These are phyloP conservation scores for Eumacrocentrus americanus DNA, from an alignment of 2,888 invertebrate species.

Conservation along the genomic window DNA sequence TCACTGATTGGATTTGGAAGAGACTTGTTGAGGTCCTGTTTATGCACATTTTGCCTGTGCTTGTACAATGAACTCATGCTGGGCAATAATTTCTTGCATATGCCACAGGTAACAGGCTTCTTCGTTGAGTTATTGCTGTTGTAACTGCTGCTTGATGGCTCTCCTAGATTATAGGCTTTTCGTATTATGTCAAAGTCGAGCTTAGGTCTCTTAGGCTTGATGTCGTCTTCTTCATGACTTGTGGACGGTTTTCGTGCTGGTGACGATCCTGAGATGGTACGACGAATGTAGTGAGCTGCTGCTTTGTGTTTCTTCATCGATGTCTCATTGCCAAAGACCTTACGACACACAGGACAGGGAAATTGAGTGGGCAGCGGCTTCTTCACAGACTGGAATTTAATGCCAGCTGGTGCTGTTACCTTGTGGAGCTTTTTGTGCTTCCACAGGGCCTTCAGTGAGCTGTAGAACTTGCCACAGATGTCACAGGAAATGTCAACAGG, in stretches of 20 bases:
- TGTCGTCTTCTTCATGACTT: slow-evolving; percentile 9
- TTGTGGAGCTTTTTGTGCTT: slow-evolving; percentile 66
- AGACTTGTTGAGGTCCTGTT: slow-evolving; percentile 53
- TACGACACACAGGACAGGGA: slow-evolving; percentile 61
- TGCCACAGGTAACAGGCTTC: slow-evolving; percentile 65
- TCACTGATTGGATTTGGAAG: neutral
- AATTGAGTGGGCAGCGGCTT: slow-evolving; percentile 35
- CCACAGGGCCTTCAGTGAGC: slow-evolving; percentile 66
- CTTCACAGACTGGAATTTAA: slow-evolving; percentile 37
- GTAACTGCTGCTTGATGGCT: slow-evolving; percentile 19
- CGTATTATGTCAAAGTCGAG: slow-evolving; percentile 31
- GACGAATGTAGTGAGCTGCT: slow-evolving; percentile 34
- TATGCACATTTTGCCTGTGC: slow-evolving; percentile 67
- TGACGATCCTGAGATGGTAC: slow-evolving; percentile 8
- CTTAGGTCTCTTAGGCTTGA: slow-evolving; percentile 26
- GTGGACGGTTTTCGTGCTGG: slow-evolving; percentile 10
- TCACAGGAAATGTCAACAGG: slow-evolving; percentile 65
- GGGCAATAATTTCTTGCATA: slow-evolving; percentile 70
- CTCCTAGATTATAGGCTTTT: slow-evolving; percentile 26
- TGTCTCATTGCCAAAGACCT: slow-evolving; percentile 58
- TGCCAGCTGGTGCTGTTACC: slow-evolving; percentile 28
- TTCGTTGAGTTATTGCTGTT: slow-evolving; percentile 32
- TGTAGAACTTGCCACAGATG: slow-evolving; percentile 70
- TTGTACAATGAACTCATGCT: slow-evolving; percentile 69
- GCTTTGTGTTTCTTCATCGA: slow-evolving; percentile 60